Evolutionary conservation across 2,797 vertebrate species (phyloP).

Genomic region (Dicrostonyx torquatus): DNA sequence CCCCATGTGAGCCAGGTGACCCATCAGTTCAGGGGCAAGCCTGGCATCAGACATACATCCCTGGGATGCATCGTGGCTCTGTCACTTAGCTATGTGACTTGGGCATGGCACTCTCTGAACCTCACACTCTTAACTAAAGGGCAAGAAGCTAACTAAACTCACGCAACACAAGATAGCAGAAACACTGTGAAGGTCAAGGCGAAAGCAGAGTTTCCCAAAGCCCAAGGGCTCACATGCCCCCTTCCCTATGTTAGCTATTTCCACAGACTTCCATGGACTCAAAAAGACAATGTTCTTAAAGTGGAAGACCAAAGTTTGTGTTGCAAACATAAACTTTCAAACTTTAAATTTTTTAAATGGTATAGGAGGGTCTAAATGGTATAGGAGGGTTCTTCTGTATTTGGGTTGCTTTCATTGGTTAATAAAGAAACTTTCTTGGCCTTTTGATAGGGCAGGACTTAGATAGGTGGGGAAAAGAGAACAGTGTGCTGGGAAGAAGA

Average conservation of each 20-base stretch:
- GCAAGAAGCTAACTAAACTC: neutral
- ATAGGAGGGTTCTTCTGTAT: no score
- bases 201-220: neutral
- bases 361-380: no score
- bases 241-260: neutral
- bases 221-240: rapidly evolving
- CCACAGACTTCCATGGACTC: neutral
- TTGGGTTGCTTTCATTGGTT: no score
- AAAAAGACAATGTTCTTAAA: neutral
- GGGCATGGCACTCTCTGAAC: neutral
- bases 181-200: neutral
- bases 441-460: no score
- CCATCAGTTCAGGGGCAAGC: no score
- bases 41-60: neutral
- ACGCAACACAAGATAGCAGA: no score
- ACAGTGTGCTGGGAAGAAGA: no score
- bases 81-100: neutral
- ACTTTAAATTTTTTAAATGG: no score
- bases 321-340: neutral
- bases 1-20: neutral
- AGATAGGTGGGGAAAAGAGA: no score
- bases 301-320: neutral
- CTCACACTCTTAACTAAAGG: neutral
- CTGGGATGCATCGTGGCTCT: neutral
- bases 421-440: no score